Evolutionary conservation across 2,113 vertebrate genomes (phyloP).

Genomic region (Eublepharis macularius): DNA sequence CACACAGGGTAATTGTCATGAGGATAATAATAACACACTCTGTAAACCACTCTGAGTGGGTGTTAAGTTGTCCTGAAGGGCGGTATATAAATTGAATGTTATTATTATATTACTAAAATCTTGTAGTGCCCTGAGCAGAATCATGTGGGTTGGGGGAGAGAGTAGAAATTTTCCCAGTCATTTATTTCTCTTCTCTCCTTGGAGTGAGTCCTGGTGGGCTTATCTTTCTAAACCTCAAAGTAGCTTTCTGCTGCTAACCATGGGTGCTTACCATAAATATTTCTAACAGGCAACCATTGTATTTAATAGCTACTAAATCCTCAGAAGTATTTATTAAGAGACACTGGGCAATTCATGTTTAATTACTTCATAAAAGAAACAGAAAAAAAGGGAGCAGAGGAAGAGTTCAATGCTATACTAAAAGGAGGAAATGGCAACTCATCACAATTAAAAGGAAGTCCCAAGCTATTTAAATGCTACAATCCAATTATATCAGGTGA

Average conservation of each 20-base stretch:
- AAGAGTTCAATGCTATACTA: conserved; percentile 79
- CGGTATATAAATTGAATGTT: too few species aligned
- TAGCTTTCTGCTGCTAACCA: conserved; percentile 37
- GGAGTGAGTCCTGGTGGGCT: too few species aligned
- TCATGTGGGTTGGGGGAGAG: too few species aligned
- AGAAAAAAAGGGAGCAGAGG: conserved; percentile 62
- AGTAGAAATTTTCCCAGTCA: too few species aligned
- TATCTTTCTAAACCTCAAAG: not conserved
- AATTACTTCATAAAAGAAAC: conserved; percentile 79
- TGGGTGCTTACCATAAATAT: conserved; percentile 8
- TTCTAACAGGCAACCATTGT: conserved; percentile 52
- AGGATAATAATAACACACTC: too few species aligned
- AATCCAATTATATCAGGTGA: conserved; percentile 88
- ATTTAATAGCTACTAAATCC: conserved; percentile 63
- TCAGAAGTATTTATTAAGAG: conserved; percentile 72
- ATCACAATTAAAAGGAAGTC: conserved; percentile 86
- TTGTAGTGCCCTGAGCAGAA: too few species aligned
- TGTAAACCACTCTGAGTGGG: too few species aligned
- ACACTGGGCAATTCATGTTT: conserved; percentile 67
- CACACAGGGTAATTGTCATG: too few species aligned
- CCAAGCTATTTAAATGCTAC: conserved; percentile 81
- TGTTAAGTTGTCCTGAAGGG: too few species aligned
- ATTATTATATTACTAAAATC: too few species aligned
- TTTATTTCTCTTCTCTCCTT: too few species aligned
- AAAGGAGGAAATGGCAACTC: conserved; percentile 78